phyloP scores from a whole-genome alignment of 2,888 invertebrate genomes.

The Gari tellinella region DNA sequence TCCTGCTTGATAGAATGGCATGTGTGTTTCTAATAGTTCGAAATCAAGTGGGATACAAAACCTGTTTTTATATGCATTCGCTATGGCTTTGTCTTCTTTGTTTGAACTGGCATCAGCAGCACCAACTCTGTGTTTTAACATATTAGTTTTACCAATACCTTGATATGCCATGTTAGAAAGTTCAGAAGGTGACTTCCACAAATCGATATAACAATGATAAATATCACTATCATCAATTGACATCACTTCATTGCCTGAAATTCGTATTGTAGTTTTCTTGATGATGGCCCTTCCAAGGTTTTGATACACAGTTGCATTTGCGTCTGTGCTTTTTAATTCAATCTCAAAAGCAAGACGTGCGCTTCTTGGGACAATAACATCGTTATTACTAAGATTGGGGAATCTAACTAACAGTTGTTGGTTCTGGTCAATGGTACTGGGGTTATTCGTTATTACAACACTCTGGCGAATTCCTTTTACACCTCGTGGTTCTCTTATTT shows the following conservation, averaged over 20 bases:
- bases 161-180: constrained; percentile 42
- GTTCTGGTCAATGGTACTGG: too few relatives aligned
- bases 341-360: constrained; percentile 53
- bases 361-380: too few relatives aligned
- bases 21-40: too few relatives aligned
- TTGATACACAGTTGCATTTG: constrained; percentile 40
- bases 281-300: constrained; percentile 52
- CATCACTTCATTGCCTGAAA: constrained; percentile 51
- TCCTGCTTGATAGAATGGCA: too few relatives aligned
- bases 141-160: constrained; percentile 46
- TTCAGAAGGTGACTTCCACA: constrained; percentile 34
- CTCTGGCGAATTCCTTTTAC: too few relatives aligned
- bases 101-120: constrained; percentile 28
- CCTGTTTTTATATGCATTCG: constrained; percentile 39
- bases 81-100: constrained; percentile 43
- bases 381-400: constrained; percentile 52
- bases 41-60: constrained; percentile 47
- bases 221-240: too few relatives aligned
- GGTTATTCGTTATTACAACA: too few relatives aligned
- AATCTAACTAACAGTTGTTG: constrained; percentile 55
- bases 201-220: constrained; percentile 43
- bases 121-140: constrained; percentile 38
- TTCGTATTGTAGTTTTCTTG: constrained; percentile 50
- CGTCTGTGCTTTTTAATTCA: constrained; percentile 29
- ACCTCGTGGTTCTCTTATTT: too few relatives aligned